Conservation (phyloP, 2,888 invertebrate species). For the Drosophila kambysellisi region DNA sequence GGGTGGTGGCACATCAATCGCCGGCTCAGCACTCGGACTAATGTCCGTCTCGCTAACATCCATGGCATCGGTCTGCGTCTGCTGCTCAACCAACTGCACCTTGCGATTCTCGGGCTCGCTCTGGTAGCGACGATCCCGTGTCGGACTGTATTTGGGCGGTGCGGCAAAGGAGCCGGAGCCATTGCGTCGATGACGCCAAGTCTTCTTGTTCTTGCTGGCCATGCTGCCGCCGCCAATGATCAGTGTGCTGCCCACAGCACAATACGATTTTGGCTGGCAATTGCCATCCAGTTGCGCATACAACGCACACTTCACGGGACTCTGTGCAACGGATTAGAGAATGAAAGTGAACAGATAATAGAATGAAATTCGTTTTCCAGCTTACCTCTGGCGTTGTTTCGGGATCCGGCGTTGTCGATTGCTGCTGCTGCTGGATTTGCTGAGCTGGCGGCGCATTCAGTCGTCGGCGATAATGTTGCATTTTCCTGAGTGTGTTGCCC, state of each 20-base stretch:
- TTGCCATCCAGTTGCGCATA: constrained; percentile 87
- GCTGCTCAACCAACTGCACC: constrained; percentile 87
- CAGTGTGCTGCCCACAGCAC: constrained; percentile 73
- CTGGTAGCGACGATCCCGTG: constrained; percentile 86
- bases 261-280: constrained; percentile 87
- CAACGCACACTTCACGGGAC: constrained; percentile 87
- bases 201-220: constrained; percentile 83
- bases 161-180: constrained; percentile 87
- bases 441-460: constrained; percentile 77
- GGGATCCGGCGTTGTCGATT: constrained; percentile 85
- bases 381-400: constrained; percentile 85
- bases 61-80: constrained; percentile 89
- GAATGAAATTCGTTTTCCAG: background rate
- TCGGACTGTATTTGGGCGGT: constrained; percentile 86
- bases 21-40: constrained; percentile 85
- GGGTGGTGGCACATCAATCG: constrained; percentile 60
- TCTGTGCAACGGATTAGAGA: constrained; percentile 76
- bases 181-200: constrained; percentile 87
- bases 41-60: constrained; percentile 88
- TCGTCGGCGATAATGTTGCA: constrained; percentile 84
- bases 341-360: background rate
- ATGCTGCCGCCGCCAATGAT: constrained; percentile 33
- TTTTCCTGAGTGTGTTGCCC: constrained; percentile 83
- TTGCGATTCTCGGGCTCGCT: constrained; percentile 85
- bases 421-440: constrained; percentile 74